Evolutionary conservation across 2,797 vertebrate species (phyloP).

Genomic region (Crenichthys baileyi): DNA sequence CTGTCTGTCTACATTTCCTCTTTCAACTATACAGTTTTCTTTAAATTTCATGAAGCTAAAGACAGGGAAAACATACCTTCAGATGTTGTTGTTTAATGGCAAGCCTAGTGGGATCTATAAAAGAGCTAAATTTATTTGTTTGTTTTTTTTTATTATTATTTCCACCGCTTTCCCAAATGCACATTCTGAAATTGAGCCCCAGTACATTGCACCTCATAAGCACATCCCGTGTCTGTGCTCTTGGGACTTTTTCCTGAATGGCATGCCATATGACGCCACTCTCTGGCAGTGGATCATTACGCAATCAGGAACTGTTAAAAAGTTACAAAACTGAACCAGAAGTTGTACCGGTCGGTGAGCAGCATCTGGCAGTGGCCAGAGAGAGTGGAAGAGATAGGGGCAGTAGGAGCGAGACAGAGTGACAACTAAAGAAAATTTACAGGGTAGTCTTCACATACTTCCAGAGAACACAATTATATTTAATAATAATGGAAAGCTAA

Average conservation of each 20-base stretch:
- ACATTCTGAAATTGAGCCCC: constrained; percentile 22
- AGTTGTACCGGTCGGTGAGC: constrained; percentile 50
- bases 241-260: constrained; percentile 62
- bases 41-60: background rate
- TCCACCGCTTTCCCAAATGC: constrained; percentile 34
- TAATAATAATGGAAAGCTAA: background rate
- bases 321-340: constrained; percentile 74
- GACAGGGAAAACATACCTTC: background rate
- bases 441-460: background rate
- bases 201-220: constrained; percentile 66
- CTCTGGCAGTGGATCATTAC: constrained; percentile 60
- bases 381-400: constrained; percentile 30
- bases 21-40: background rate
- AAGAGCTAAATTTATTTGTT: constrained; percentile 5
- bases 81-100: background rate
- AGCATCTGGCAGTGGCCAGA: constrained; percentile 69
- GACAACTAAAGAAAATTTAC: background rate
- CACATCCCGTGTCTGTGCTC: constrained; percentile 48
- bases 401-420: constrained; percentile 16
- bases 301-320: constrained; percentile 75
- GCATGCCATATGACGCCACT: constrained; percentile 71
- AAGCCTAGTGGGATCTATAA: constrained; percentile 10
- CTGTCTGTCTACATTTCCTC: too few relatives aligned
- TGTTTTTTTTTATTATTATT: background rate
- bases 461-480: background rate